phyloP scores from a whole-genome alignment of 2,888 invertebrate species.

The Cepaea hortensis region DNA sequence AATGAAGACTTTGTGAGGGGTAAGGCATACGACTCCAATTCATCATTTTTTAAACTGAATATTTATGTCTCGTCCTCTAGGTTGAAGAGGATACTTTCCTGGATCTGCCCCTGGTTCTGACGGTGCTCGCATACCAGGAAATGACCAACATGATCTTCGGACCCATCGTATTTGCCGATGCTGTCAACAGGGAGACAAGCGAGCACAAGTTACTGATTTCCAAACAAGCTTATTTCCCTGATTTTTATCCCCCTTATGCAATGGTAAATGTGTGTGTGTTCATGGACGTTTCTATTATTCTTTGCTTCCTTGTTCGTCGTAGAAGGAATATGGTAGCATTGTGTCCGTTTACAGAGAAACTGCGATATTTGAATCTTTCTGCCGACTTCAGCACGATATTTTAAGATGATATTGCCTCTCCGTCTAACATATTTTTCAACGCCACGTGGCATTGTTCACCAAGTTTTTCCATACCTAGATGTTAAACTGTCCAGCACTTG shows the following conservation, averaged over 20 bases:
- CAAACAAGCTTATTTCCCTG: constrained; percentile 53
- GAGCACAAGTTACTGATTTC: constrained; percentile 45
- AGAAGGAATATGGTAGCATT: background rate
- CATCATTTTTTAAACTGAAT: no score
- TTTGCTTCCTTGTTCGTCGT: background rate
- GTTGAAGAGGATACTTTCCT: constrained; percentile 45
- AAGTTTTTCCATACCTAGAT: no score
- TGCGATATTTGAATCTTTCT: background rate
- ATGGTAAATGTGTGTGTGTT: constrained; percentile 1
- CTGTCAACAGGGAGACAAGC: constrained; percentile 48
- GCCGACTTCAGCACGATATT: background rate
- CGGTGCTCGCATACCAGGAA: constrained; percentile 33
- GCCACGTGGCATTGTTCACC: no score
- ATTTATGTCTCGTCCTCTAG: background rate
- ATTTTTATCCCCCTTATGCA: constrained; percentile 59
- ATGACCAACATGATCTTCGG: constrained; percentile 54
- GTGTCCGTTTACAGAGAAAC: background rate
- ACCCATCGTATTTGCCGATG: constrained; percentile 49
- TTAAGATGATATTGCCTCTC: background rate
- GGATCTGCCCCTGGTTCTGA: constrained; percentile 37
- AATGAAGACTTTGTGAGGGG: background rate
- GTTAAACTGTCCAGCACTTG: no score
- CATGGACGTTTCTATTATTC: background rate
- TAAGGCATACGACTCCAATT: no score
- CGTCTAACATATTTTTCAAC: no score